Conservation (phyloP, 2,888 invertebrate species). For the Megaustenia siamemsis region DNA sequence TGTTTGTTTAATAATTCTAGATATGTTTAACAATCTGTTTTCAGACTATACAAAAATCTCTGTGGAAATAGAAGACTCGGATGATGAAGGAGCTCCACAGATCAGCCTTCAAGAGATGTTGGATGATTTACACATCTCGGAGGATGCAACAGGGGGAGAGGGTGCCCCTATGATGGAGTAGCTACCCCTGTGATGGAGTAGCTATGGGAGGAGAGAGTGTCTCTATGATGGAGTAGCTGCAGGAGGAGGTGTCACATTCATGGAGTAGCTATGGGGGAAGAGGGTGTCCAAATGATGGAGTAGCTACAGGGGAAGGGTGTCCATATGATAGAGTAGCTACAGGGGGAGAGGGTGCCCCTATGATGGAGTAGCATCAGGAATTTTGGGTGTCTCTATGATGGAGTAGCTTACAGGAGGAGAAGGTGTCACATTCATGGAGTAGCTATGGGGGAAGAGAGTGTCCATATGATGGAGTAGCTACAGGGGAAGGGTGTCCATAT, state of each 20-base stretch:
- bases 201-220: too few relatives aligned
- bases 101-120: conserved; percentile 80
- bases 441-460: conserved; percentile 59
- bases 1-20: too few relatives aligned
- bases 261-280: conserved; percentile 62
- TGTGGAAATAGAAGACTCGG: conserved; percentile 63
- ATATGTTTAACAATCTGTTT: too few relatives aligned
- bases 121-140: conserved; percentile 76
- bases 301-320: conserved; percentile 77
- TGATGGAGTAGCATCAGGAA: conserved; percentile 49
- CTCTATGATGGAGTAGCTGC: too few relatives aligned
- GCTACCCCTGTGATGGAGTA: background rate
- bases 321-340: conserved; percentile 82
- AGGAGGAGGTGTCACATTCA: too few relatives aligned
- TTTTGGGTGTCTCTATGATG: too few relatives aligned
- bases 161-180: conserved; percentile 63
- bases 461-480: conserved; percentile 74
- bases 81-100: conserved; percentile 75
- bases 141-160: conserved; percentile 82
- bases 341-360: conserved; percentile 73
- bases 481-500: conserved; percentile 77
- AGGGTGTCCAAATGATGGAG: conserved; percentile 71
- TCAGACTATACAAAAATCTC: conserved; percentile 65
- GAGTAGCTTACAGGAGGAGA: too few relatives aligned
- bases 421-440: too few relatives aligned